Conservation (phyloP, 2,113 vertebrate species). For the Trematocara macrostoma region DNA sequence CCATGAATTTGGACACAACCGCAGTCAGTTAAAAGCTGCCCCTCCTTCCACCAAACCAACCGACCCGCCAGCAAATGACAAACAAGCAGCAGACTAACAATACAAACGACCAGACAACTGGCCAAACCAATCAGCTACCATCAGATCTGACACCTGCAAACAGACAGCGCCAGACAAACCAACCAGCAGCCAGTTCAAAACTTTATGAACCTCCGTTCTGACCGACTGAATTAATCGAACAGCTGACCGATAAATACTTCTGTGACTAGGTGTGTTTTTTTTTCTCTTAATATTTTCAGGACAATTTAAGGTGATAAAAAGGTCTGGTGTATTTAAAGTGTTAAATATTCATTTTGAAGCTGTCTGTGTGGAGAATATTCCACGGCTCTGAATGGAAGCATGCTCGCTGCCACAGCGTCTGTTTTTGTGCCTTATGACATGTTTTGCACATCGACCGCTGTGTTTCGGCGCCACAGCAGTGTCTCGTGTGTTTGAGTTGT, state of each 20-base stretch:
- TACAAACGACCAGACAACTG: background rate
- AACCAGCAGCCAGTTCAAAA: background rate
- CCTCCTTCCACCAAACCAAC: background rate
- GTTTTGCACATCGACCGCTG: background rate
- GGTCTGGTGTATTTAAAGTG: background rate
- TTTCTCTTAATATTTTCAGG: background rate
- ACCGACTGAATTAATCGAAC: background rate
- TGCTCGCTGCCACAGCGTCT: background rate
- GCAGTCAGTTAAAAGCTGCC: background rate
- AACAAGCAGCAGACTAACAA: background rate
- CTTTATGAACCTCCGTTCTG: background rate
- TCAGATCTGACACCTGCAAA: background rate
- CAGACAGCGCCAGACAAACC: background rate
- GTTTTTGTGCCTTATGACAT: background rate
- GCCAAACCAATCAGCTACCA: background rate
- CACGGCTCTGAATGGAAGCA: rapidly evolving
- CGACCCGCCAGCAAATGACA: rapidly evolving
- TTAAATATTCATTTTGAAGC: background rate
- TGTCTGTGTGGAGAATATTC: background rate
- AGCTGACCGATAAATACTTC: background rate
- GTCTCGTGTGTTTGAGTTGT: background rate
- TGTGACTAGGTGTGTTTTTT: background rate
- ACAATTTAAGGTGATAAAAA: background rate
- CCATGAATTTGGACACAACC: no score
- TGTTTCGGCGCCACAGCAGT: background rate